A percentile compares a stretch with the other conserved stretches of the same genome.
phyloP scores from a whole-genome alignment of 2,113 vertebrate species.

The Zosterops japonicus region DNA sequence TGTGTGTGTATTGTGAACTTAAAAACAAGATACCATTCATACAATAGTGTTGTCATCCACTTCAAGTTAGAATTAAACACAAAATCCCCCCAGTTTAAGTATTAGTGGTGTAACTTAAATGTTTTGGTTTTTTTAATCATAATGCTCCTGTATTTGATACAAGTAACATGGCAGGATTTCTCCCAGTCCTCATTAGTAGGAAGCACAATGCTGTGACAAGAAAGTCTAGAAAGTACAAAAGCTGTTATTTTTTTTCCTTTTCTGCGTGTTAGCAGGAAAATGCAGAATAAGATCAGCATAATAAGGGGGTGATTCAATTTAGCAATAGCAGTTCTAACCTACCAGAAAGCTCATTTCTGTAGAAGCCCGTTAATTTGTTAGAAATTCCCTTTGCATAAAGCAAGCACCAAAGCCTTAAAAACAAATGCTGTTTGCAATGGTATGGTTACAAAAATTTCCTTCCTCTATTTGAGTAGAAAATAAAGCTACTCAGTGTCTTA shows the following conservation, averaged over 20 bases:
- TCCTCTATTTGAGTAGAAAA: background rate
- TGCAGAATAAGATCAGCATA: background rate
- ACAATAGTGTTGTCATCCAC: background rate
- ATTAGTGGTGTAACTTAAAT: background rate
- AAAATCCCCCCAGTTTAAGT: background rate
- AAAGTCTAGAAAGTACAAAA: background rate
- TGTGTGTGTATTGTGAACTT: background rate
- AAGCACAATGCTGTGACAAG: background rate
- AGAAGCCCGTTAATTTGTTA: background rate
- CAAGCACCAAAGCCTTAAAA: background rate
- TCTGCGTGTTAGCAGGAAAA: background rate
- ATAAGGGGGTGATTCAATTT: background rate
- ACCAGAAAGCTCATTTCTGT: background rate
- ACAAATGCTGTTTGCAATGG: background rate
- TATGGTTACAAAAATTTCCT: background rate
- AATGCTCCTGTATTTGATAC: background rate
- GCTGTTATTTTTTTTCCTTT: background rate
- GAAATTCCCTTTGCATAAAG: background rate
- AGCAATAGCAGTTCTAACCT: background rate
- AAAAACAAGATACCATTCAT: background rate
- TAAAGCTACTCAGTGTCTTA: background rate
- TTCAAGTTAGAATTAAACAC: background rate
- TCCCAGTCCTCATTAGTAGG: background rate
- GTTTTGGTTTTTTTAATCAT: rapidly evolving
- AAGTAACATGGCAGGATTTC: background rate